These are phyloP conservation scores for Chironomus tentans DNA, from an alignment of 2,888 invertebrate genomes.

Conservation along the genomic window DNA sequence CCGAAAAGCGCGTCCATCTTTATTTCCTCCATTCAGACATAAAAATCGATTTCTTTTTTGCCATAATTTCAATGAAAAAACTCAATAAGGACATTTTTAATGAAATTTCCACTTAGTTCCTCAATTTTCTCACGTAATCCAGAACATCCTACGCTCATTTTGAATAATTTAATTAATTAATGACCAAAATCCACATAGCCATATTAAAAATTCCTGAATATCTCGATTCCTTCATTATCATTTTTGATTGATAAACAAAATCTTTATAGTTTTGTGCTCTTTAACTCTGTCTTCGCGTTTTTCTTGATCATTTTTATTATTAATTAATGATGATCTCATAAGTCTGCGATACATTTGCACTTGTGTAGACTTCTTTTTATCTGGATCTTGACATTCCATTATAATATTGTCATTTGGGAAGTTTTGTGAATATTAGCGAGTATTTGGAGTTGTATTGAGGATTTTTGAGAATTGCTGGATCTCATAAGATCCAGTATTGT, in stretches of 20 bases:
- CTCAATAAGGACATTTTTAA: no score
- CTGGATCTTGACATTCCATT: neutral
- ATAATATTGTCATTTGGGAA: neutral
- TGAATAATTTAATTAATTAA: neutral
- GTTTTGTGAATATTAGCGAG: no score
- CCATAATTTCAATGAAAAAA: neutral
- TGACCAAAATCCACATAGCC: neutral
- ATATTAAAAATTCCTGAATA: neutral
- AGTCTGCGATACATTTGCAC: neutral
- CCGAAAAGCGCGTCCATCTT: neutral
- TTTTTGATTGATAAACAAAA: neutral
- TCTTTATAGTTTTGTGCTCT: neutral
- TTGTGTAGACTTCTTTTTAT: neutral
- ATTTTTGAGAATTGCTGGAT: no score
- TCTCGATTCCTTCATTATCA: neutral
- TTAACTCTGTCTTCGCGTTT: neutral
- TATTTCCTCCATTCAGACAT: neutral
- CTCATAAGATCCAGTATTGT: no score
- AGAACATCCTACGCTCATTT: neutral
- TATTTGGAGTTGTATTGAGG: no score
- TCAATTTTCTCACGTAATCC: neutral
- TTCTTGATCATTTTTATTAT: neutral
- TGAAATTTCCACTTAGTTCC: no score
- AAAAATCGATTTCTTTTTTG: neutral
- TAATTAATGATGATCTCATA: slow-evolving; percentile 13